phyloP scores from a whole-genome alignment of 2,113 vertebrate genomes.

The Tauraco erythrolophus region DNA sequence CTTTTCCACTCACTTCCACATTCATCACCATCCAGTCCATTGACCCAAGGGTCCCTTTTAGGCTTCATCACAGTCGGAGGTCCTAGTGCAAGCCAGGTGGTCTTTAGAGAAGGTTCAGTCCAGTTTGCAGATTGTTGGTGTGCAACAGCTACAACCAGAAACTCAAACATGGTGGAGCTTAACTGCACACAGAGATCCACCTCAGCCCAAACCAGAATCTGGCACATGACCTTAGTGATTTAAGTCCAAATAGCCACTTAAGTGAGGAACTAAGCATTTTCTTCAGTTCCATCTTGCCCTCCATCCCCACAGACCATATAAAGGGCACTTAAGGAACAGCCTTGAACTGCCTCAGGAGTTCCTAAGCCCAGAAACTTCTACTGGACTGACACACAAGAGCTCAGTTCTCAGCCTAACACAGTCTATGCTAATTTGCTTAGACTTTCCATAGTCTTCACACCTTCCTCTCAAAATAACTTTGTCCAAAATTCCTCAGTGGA shows the following conservation, averaged over 20 bases:
- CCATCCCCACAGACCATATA: rapidly evolving
- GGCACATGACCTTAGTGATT: neutral
- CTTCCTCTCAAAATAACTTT: neutral
- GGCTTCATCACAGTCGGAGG: neutral
- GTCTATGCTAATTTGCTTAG: neutral
- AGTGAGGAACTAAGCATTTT: neutral
- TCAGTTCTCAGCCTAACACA: neutral
- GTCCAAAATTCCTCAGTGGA: neutral
- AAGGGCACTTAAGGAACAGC: neutral
- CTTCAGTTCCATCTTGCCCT: neutral
- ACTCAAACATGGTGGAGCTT: neutral
- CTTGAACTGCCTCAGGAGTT: neutral
- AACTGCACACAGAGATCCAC: neutral
- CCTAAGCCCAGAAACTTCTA: neutral
- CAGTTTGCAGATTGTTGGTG: neutral
- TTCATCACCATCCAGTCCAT: neutral
- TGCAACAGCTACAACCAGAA: neutral
- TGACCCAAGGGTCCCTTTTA: neutral
- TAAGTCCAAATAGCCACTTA: neutral
- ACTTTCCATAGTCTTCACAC: neutral
- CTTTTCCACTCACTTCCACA: neutral
- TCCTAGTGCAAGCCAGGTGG: neutral
- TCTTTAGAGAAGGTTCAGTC: neutral
- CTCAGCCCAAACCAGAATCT: neutral
- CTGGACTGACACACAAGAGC: neutral